Evolutionary conservation across 2,113 vertebrate genomes (phyloP), one percentile per base, ranked within the genome.

Genomic region (Pelobates fuscus): DNA sequence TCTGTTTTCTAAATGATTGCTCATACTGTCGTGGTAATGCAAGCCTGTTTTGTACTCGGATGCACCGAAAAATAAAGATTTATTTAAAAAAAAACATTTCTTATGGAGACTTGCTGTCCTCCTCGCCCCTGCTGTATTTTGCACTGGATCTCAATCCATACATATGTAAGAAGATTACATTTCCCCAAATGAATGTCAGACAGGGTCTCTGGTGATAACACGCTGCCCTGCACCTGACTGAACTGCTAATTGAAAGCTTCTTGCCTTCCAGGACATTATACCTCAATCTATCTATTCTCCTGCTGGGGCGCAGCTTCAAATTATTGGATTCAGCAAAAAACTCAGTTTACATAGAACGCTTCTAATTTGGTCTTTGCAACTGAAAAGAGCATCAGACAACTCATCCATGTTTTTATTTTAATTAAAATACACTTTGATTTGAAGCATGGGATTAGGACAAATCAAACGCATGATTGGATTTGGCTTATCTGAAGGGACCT

Each of bases 341-440:
- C 43, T 44, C 43, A 44, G 21, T 72, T 72, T 63, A 26, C 63
- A 63, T 63, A 72, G 70, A 72, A 10, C 23, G n/a, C 17, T 64
- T 32, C 44, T 63, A 32, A 54, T 63, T 63, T 72, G 8, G 20
- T 37, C 60, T 72, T 62, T 49, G 26, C 52, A 64, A 32, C 18
- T 25, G 20, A 64, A 32, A 25, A 72, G 60, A 52, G 59, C 7
- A n/a, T 2, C 24, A 54, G 70, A 72, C 32, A 25, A 64, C 63
- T 64, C 60, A 52, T 62, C 32, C 59, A 72, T 72, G 29, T 63
- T 27, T 23, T 63, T 58, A 72, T 52, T 72, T 59, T 5, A 37
- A 37, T 6, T 6, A 37, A 32, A 37, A 37, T 6, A 37, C 5
- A 10, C 32, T 37, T 37, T 37, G 32, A 37, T 6, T 37, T 10